Evolutionary conservation across 2,113 vertebrate genomes (phyloP).

Genomic region (Siniperca knerii): DNA sequence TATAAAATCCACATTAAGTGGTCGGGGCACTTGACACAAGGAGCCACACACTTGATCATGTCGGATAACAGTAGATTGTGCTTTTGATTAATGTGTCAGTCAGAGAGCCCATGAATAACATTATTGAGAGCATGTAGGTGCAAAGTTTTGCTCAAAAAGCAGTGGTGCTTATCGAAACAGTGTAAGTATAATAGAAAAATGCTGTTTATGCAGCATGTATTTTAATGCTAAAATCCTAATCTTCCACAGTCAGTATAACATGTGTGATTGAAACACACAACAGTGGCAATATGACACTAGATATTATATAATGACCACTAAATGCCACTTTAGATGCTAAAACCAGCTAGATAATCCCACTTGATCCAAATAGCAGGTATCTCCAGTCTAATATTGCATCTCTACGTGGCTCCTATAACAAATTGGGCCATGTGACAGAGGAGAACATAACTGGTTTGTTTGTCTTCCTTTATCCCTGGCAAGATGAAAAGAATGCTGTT

Average conservation of each 20-base stretch:
- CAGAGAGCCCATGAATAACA: constrained; percentile 55
- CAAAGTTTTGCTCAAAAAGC: constrained; percentile 18
- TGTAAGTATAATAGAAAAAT: not conserved
- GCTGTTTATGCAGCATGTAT: constrained; percentile 5
- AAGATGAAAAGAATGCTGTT: constrained; percentile 64
- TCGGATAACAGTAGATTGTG: constrained; percentile 45
- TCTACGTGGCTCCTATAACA: not conserved
- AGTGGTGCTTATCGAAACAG: not conserved
- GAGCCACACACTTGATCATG: constrained; percentile 44
- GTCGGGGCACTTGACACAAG: constrained; percentile 44
- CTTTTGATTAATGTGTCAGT: constrained; percentile 68
- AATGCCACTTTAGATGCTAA: constrained; percentile 17
- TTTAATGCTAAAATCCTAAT: not conserved
- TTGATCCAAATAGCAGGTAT: constrained; percentile 24
- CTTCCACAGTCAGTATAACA: too few species aligned
- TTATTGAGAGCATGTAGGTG: constrained; percentile 14
- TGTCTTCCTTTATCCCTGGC: constrained; percentile 60
- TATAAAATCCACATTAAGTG: constrained; percentile 46
- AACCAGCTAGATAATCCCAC: constrained; percentile 33
- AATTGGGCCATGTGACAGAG: constrained; percentile 16
- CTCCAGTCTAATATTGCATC: constrained; percentile 1
- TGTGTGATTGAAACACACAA: not conserved
- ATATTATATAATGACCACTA: constrained; percentile 17
- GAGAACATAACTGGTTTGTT: constrained; percentile 64
- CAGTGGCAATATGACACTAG: not conserved